Evolutionary conservation across 1,140 invertebrate genomes (phyloP), one percentile per base, ranked within the genome.

Genomic region (Bicyclus anynana): DNA sequence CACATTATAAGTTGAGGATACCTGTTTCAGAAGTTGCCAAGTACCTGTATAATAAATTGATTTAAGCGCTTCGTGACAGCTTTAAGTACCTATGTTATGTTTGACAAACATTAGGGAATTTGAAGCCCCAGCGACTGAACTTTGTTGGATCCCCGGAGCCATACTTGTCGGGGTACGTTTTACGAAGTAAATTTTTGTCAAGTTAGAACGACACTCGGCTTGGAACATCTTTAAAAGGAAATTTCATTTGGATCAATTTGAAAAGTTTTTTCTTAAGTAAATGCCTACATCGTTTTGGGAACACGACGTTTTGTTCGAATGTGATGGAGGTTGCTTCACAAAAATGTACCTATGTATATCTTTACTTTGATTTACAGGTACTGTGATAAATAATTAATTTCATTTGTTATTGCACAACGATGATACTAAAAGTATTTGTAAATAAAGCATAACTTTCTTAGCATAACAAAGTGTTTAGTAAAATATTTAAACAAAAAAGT

Each of bases 71-170:
- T 84, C 80, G 72, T 80, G 81, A 82, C 84, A 81, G 78, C 61
- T 84, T 84, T 84, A 81, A 87, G 82, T 84, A 23, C 23, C 23
- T 23, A 76, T 84, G 74, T 84, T 87, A n/a, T n/a, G n/a, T n/a
- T 83, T 80, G 74, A 84, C 80, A 83, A 85, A 87, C 79, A 82
- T 84, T 78, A 78, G 77, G 84, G 80, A 84, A 76, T 81, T 78
- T 78, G 74, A 81, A 77, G 69, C 79, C 71, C 72, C 61, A 56
- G 80, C 68, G 75, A 74, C 67, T 66, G 72, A 84, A 84, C 70
- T 87, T 86, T 80, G 78, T 78, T 73, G 68, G 56, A 67, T 72
- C 44, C 50, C 53, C 48, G 53, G 29, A 61, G 53, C 58, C 51
- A 44, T 60, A 50, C 59, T 61, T 69, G 74, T 68, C 65, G 71